phyloP scores from a whole-genome alignment of 2,888 invertebrate species.

The Embidobia sp. region DNA sequence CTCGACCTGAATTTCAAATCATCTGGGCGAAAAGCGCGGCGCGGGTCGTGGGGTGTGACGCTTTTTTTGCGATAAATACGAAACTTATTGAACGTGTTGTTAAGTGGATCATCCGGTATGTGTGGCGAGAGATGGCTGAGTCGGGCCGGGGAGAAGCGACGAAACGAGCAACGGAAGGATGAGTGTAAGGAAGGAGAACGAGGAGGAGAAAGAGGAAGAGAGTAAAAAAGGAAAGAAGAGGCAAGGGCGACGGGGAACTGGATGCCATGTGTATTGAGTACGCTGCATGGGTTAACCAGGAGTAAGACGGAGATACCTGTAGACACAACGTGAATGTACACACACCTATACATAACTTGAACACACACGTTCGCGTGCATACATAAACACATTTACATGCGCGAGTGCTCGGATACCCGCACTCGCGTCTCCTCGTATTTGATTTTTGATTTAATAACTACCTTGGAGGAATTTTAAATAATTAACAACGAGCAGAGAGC shows the following conservation, averaged over 20 bases:
- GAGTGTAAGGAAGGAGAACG: slow-evolving; percentile 59
- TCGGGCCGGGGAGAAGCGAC: slow-evolving; percentile 74
- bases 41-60: neutral
- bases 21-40: too few relatives aligned
- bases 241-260: slow-evolving; percentile 64
- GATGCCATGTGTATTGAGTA: slow-evolving; percentile 77
- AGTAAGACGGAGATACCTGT: slow-evolving; percentile 26
- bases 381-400: too few relatives aligned
- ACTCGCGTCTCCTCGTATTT: slow-evolving; percentile 37
- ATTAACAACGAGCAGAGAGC: too few relatives aligned
- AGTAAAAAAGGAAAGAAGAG: slow-evolving; percentile 45
- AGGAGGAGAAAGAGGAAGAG: slow-evolving; percentile 43
- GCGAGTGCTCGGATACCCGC: too few relatives aligned
- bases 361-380: neutral
- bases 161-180: slow-evolving; percentile 72
- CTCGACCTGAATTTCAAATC: slow-evolving; percentile 31
- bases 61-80: neutral
- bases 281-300: slow-evolving; percentile 11
- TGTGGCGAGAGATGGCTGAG: slow-evolving; percentile 76
- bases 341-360: slow-evolving; percentile 6
- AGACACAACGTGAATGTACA: slow-evolving; percentile 53
- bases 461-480: slow-evolving; percentile 48
- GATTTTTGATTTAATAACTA: slow-evolving; percentile 55
- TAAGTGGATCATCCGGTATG: slow-evolving; percentile 70
- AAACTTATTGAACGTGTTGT: slow-evolving; percentile 1